phyloP scores from a whole-genome alignment of 2,888 invertebrate species.

The Tineola bisselliella region DNA sequence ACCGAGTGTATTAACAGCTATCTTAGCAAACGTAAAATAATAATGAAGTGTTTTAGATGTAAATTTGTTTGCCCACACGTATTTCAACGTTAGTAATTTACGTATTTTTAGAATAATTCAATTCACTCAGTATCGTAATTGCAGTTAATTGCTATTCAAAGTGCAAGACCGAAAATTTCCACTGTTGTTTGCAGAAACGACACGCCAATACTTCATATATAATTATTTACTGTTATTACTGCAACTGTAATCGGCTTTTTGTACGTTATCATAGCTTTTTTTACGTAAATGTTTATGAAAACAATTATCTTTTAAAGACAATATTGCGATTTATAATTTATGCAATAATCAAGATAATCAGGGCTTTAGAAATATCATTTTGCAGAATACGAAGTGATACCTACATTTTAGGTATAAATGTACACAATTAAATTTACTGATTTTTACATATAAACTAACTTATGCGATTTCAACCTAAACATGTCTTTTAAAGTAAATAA shows the following conservation, averaged over 20 bases:
- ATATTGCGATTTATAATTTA: neutral
- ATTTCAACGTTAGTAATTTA: constrained; percentile 1
- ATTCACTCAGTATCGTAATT: neutral
- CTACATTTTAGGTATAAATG: no score
- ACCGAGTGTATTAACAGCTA: neutral
- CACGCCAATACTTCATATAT: neutral
- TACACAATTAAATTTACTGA: no score
- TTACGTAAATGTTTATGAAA: constrained; percentile 8
- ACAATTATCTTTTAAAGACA: neutral
- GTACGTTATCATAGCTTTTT: neutral
- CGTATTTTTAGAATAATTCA: neutral
- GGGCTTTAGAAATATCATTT: no score
- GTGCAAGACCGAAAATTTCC: neutral
- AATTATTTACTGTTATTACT: no score
- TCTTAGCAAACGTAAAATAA: neutral
- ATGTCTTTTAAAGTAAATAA: no score
- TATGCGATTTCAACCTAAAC: no score
- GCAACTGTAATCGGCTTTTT: no score
- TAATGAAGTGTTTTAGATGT: neutral
- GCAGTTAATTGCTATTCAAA: neutral
- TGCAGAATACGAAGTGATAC: no score
- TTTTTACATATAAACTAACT: no score
- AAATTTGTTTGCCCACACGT: neutral
- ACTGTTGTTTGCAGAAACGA: neutral
- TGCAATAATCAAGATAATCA: neutral